These are phyloP conservation scores for Thaleichthys pacificus DNA, from an alignment of 2,797 vertebrate genomes.

Conservation along the genomic window DNA sequence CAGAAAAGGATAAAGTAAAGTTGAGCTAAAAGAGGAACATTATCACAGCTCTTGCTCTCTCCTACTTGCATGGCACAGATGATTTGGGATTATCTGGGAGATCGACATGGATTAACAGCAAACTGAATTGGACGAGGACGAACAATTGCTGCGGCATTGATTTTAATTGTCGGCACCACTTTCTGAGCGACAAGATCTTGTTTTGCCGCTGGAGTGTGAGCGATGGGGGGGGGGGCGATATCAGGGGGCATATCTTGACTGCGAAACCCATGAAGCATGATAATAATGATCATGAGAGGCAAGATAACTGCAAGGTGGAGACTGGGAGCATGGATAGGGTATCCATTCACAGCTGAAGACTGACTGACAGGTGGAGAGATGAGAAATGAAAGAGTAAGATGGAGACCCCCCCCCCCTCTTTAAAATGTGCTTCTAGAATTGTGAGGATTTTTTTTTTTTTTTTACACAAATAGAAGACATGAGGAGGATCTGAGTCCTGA, in stretches of 20 bases:
- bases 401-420: conserved; percentile 48
- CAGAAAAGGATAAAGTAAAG: conserved; percentile 9
- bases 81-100: conserved; percentile 67
- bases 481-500: conserved; percentile 13
- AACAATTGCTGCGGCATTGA: conserved; percentile 68
- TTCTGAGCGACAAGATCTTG: conserved; percentile 71
- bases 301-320: conserved; percentile 70
- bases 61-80: conserved; percentile 38
- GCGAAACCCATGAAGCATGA: conserved; percentile 70
- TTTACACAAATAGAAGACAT: conserved; percentile 26
- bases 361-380: conserved; percentile 61
- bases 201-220: conserved; percentile 58
- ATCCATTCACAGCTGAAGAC: conserved; percentile 64
- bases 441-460: conserved; percentile 38
- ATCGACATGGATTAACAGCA: conserved; percentile 66
- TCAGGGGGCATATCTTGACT: conserved; percentile 72
- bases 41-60: conserved; percentile 49
- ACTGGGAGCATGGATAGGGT: conserved; percentile 67
- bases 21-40: conserved; percentile 42
- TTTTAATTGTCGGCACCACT: conserved; percentile 76
- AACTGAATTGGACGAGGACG: conserved; percentile 60
- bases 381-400: conserved; percentile 32
- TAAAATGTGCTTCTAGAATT: conserved; percentile 50
- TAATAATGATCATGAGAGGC: conserved; percentile 74
- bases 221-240: conserved; percentile 55